Base-by-base conservation (phyloP, 1,140 invertebrate species). In the Heliconius hermathena region DNA sequence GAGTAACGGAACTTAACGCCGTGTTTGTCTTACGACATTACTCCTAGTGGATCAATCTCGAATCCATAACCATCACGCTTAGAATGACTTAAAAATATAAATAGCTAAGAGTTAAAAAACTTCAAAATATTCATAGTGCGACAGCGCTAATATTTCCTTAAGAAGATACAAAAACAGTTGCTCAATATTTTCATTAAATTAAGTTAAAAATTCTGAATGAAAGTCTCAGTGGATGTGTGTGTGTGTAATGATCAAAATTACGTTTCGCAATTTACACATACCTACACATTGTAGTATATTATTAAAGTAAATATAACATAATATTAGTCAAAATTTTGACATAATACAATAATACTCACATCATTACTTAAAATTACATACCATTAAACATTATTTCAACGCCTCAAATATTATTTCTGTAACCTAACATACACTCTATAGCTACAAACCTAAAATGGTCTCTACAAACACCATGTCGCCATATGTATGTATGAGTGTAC, bases 391-490 rank as follows among this genome's bases (percentile, higher is more conserved):
- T 57, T 57, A 57, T 57, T 57, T 57, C 54, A 57, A 57, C 54
- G 54, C 54, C n/a, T 57, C 54, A 57, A 57, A 57, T 57, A 22
- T 57, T 22, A 57, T 57, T 57, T 20, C 54, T 57, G n/a, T 57
- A 57, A 57, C 8, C 20, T n/a, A 57, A 57, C 54, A 57, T 3
- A 57, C 9, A 57, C n/a, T 20, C 49, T 57, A 57, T 57, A 57
- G n/a, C 29, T 71, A 71, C 70, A 71, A 71, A 71, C 29, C 26
- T 71, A 71, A 20, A 57, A 57, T 22, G 54, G 54, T 57, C 54
- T 57, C 54, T 11, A 57, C 54, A 57, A 57, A 57, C 52, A 54
- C 18, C n/a, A 57, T 57, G 54, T 57, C n/a, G n/a, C 8, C 54
- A 57, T 57, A 57, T 57, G n/a, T 57, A 57, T 57, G n/a, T 57